phyloP scores from a whole-genome alignment of 2,797 vertebrate species.

The Coranthus polyacanthus region DNA sequence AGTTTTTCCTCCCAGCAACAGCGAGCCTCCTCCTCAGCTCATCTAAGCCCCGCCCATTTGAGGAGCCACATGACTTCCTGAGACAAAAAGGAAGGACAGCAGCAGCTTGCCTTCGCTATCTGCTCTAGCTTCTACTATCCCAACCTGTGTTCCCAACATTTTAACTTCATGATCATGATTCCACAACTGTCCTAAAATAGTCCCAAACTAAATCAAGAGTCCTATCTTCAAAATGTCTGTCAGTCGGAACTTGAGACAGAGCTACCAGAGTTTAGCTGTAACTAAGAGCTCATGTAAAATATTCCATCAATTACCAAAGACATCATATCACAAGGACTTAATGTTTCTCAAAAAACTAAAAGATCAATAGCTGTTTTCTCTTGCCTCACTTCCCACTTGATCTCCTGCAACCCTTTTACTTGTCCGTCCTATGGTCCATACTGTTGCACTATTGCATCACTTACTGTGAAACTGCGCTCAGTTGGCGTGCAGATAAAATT shows the following conservation, averaged over 20 bases:
- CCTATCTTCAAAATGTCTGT: too few species aligned
- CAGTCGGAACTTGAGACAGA: not conserved
- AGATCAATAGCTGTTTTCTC: too few species aligned
- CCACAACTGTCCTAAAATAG: too few species aligned
- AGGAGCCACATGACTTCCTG: constrained; percentile 80
- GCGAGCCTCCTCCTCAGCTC: constrained; percentile 43
- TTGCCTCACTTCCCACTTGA: not conserved
- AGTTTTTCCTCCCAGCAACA: constrained; percentile 70
- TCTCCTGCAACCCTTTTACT: not conserved
- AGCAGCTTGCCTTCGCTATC: constrained; percentile 35
- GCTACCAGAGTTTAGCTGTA: not conserved
- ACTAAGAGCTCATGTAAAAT: not conserved
- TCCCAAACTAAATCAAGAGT: too few species aligned
- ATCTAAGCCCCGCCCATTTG: constrained; percentile 39
- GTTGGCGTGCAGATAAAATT: not conserved
- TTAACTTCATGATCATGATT: too few species aligned
- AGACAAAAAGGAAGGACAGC: constrained; percentile 64
- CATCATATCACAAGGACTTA: too few species aligned
- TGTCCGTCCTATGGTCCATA: too few species aligned
- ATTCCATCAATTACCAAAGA: not conserved
- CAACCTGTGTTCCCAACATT: constrained; percentile 9
- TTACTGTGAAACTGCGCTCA: constrained; percentile 36
- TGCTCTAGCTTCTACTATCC: constrained; percentile 16
- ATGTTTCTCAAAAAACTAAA: too few species aligned
- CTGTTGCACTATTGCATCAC: constrained; percentile 30